Conservation (phyloP, 2,113 vertebrate genomes). For the Corythaeola cristata region DNA sequence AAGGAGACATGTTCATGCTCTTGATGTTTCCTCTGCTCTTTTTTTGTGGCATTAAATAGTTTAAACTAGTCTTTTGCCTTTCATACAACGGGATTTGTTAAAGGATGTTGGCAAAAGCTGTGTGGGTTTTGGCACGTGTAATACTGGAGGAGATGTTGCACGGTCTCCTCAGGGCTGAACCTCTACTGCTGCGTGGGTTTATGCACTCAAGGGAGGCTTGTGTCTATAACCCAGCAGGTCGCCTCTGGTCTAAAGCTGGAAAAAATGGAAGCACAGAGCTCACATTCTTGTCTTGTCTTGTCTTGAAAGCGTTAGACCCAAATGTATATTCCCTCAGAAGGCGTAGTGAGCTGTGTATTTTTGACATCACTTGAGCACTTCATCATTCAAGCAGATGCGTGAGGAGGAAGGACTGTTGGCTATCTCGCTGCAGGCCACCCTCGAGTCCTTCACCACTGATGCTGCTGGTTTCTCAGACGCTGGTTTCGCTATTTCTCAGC, state of each 20-base stretch:
- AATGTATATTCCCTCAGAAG: neutral
- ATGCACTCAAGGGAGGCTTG: neutral
- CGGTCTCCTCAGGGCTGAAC: neutral
- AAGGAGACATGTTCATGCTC: neutral
- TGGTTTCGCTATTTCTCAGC: neutral
- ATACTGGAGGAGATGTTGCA: neutral
- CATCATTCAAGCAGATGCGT: neutral
- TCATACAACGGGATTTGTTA: neutral
- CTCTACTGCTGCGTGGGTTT: neutral
- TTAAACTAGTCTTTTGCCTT: neutral
- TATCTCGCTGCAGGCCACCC: neutral
- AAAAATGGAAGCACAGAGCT: neutral
- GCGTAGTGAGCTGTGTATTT: neutral
- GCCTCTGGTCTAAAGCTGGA: neutral
- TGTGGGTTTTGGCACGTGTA: neutral
- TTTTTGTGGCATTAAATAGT: neutral
- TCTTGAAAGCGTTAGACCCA: neutral
- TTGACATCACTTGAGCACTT: neutral
- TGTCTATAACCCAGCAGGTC: neutral
- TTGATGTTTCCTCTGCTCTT: neutral
- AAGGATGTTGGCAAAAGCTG: neutral
- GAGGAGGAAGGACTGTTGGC: neutral
- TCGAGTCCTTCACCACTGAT: fast-evolving
- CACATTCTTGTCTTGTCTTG: neutral
- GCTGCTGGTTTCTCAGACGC: neutral